phyloP scores from a whole-genome alignment of 2,888 invertebrate genomes.

The Steinernema hermaphroditum region DNA sequence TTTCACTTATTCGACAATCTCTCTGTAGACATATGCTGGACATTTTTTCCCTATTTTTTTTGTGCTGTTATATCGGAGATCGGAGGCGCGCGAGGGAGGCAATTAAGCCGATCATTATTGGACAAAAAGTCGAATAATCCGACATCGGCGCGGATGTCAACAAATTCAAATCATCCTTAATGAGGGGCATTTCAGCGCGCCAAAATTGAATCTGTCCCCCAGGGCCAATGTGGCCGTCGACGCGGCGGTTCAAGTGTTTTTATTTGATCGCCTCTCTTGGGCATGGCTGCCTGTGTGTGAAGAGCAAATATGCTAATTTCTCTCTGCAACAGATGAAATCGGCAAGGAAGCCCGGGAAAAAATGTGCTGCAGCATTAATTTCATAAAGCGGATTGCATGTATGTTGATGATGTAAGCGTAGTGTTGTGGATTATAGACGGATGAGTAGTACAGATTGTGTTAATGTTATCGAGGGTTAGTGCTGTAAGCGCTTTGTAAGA shows the following conservation, averaged over 20 bases:
- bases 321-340: not conserved
- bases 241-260: conserved; percentile 23
- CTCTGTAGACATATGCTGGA: no score
- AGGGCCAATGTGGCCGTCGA: not conserved
- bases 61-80: no score
- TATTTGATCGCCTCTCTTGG: conserved; percentile 7
- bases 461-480: no score
- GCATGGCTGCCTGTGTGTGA: not conserved
- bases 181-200: conserved; percentile 30
- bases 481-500: no score
- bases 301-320: conserved; percentile 30
- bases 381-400: no score
- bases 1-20: not conserved
- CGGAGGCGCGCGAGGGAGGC: conserved; percentile 12
- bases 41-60: no score
- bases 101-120: conserved; percentile 22
- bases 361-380: no score
- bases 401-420: no score
- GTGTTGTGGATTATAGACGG: no score
- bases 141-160: conserved; percentile 13
- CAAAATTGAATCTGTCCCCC: conserved; percentile 28
- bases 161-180: conserved; percentile 31
- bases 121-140: conserved; percentile 29
- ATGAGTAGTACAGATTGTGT: no score
- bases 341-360: no score